Evolutionary conservation across 2,888 invertebrate genomes (phyloP), one percentile per base, ranked within the genome.

Genomic region (Cinara cedri): DNA sequence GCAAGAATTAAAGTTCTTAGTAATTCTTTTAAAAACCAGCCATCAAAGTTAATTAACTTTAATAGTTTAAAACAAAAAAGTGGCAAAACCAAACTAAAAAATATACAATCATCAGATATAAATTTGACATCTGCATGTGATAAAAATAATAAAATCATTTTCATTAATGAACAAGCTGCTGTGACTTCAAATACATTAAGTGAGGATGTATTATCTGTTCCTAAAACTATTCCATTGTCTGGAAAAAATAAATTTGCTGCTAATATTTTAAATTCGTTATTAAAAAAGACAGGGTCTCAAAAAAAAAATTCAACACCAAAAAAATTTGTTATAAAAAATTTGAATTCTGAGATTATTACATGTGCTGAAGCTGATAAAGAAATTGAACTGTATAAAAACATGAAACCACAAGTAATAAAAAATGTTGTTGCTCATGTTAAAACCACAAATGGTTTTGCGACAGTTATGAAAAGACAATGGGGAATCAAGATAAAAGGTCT

Each of bases 1-100:
- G 68, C 76, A 49, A 78, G 76, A 70, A 68, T 68, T 78, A 78
- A 68, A 68, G 21, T 78, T 16, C 49, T 78, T 42, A 78, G 76
- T 68, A 60, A 78, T 68, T 78, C 60, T 60, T 78, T 68, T 60
- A 68, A 57, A 49, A 60, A 78, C 0, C 76, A 78, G 13, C 76
- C 76, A 26, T 78, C 76, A 57, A 78, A 78, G 8, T 60, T 78
- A 14, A 68, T 78, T 16, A 78, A 49, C 49, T 21, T 78, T 49
- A 51, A 54, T 4, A 9, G 49, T 34, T 60, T 49, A 21, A 68
- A 57, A 57, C 60, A 68, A 60, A 46, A 24, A 54, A 54, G 66
- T 49, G 6, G 46, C 54, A 66, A 75, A 44, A 11, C 49, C 19
- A 78, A 78, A 60, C 21, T 49, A 14, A 14, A 57, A 78, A 66